phyloP scores from a whole-genome alignment of 2,888 invertebrate species.

The Drosophila engyochracea region DNA sequence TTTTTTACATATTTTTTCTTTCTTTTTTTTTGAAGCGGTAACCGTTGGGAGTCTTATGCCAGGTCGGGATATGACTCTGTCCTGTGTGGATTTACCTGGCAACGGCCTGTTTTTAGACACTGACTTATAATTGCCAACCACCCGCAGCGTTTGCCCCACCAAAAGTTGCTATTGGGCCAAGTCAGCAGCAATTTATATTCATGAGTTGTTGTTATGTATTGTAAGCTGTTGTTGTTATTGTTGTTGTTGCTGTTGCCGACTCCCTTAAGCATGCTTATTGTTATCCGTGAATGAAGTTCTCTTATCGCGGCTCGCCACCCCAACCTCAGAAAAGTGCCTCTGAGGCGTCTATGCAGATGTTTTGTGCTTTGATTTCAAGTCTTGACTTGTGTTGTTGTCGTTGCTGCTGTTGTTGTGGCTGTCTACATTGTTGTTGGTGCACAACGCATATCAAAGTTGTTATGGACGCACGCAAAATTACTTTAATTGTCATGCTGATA shows the following conservation, averaged over 20 bases:
- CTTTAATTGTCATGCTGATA: conserved; percentile 69
- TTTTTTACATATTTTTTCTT: not conserved
- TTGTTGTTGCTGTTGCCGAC: conserved; percentile 35
- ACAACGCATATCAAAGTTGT: conserved; percentile 59
- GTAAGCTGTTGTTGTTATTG: conserved; percentile 43
- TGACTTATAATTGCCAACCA: conserved; percentile 73
- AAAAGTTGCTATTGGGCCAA: conserved; percentile 50
- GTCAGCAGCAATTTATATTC: conserved; percentile 78
- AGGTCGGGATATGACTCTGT: not conserved
- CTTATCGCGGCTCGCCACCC: conserved; percentile 65
- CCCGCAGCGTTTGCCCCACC: conserved; percentile 60
- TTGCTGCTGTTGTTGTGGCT: conserved; percentile 27
- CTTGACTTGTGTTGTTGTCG: conserved; percentile 39
- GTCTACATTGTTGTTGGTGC: conserved; percentile 18
- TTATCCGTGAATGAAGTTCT: conserved; percentile 79
- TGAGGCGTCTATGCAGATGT: conserved; percentile 47
- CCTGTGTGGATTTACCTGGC: conserved; percentile 41
- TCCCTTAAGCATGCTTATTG: conserved; percentile 78
- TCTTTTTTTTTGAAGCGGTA: conserved; percentile 1
- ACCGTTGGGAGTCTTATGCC: conserved; percentile 11
- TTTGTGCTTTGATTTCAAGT: conserved; percentile 66
- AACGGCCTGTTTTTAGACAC: conserved; percentile 14
- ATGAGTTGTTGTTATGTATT: conserved; percentile 75
- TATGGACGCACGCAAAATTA: conserved; percentile 65
- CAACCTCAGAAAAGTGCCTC: conserved; percentile 9